phyloP scores from a whole-genome alignment of 2,797 vertebrate species.

The Neoniphon sammara region DNA sequence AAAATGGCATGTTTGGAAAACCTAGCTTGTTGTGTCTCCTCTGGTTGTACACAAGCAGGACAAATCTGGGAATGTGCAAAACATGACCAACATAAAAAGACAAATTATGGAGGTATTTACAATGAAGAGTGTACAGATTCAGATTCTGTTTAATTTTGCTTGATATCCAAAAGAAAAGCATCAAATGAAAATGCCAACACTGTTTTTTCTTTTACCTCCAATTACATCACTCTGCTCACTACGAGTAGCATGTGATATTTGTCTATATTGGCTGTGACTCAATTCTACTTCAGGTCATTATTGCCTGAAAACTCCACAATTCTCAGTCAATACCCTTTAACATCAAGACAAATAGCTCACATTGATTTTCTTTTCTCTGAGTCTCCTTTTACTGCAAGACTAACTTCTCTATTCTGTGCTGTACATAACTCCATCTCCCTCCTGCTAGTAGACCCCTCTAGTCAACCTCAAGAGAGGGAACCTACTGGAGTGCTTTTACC shows the following conservation, averaged over 20 bases:
- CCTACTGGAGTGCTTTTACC: neutral
- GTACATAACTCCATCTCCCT: neutral
- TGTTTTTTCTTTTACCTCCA: neutral
- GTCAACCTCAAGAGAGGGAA: neutral
- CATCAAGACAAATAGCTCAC: constrained; percentile 4
- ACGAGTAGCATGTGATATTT: neutral
- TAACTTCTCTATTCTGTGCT: neutral
- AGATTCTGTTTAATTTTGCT: neutral
- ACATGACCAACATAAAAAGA: no score
- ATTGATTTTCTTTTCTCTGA: constrained; percentile 29
- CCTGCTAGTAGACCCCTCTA: constrained; percentile 17
- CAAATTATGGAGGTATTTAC: no score
- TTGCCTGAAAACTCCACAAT: neutral
- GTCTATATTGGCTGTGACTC: constrained; percentile 5
- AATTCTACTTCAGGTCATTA: neutral
- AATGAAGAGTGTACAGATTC: neutral
- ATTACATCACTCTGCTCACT: neutral
- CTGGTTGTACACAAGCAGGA: no score
- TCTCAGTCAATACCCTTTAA: constrained; percentile 21
- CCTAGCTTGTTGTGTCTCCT: no score
- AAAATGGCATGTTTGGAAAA: no score
- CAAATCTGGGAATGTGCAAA: no score
- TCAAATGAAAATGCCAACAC: neutral
- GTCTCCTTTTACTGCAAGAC: constrained; percentile 12
- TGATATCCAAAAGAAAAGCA: neutral